Percentiles rank a stretch among this genome's conserved stretches.
These are phyloP conservation scores for Drosophila serrata DNA, from an alignment of 1,140 invertebrate genomes.

Conservation along the genomic window DNA sequence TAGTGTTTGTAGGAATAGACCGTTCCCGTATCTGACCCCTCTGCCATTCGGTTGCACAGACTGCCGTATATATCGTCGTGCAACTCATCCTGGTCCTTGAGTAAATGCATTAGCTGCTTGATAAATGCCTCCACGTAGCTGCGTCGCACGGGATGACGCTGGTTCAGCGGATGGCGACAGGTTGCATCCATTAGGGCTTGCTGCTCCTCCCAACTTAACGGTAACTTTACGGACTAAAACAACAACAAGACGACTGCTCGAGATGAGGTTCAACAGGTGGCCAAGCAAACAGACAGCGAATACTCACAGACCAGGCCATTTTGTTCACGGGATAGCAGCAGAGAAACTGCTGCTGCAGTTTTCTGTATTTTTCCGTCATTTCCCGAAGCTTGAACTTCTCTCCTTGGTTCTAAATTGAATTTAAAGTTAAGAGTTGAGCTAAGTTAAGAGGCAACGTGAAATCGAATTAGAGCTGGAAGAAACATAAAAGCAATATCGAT, in stretches of 20 bases:
- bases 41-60: constrained; percentile 51
- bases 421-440: neutral
- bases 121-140: constrained; percentile 77
- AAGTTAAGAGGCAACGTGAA: constrained; percentile 3
- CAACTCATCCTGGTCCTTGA: constrained; percentile 65
- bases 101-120: constrained; percentile 67
- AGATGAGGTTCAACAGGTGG: constrained; percentile 14
- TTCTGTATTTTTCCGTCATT: constrained; percentile 55
- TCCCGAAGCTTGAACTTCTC: neutral
- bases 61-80: constrained; percentile 74
- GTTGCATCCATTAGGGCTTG: constrained; percentile 65
- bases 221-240: constrained; percentile 54
- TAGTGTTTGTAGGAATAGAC: constrained; percentile 76
- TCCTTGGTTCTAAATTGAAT: neutral
- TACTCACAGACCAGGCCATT: constrained; percentile 73
- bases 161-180: constrained; percentile 60
- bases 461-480: neutral
- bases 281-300: neutral
- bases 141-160: constrained; percentile 60
- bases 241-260: neutral
- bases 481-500: neutral
- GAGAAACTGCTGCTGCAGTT: constrained; percentile 70
- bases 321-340: constrained; percentile 75
- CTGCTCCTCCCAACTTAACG: constrained; percentile 66
- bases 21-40: neutral